A percentile compares a stretch with the other conserved stretches of the same genome.
These are phyloP conservation scores for Percopsis transmontana DNA, from an alignment of 2,113 vertebrate genomes.

Conservation along the genomic window DNA sequence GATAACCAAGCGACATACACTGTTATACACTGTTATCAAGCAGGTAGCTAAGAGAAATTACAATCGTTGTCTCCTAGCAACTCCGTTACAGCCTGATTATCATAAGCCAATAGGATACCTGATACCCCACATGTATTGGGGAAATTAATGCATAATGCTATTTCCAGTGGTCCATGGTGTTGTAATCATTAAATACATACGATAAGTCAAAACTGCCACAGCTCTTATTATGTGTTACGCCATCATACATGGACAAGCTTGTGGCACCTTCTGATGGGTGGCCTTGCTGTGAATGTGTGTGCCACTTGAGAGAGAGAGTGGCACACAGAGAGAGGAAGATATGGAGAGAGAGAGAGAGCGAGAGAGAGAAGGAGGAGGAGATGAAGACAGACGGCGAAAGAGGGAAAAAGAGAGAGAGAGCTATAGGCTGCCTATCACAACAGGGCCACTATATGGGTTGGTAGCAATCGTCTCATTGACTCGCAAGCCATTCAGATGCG, in stretches of 20 bases:
- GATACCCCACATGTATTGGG: slow-evolving; percentile 52
- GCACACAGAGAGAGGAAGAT: slow-evolving; percentile 14
- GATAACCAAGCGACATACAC: background rate
- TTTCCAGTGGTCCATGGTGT: slow-evolving; percentile 38
- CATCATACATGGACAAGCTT: background rate
- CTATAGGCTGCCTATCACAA: slow-evolving; percentile 13
- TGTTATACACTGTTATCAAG: slow-evolving; percentile 49
- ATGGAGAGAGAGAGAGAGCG: slow-evolving; percentile 20
- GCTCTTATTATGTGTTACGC: background rate
- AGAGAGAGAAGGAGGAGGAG: slow-evolving; percentile 16
- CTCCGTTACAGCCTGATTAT: slow-evolving; percentile 51
- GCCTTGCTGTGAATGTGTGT: slow-evolving; percentile 14
- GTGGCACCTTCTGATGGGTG: background rate
- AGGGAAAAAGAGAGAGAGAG: background rate
- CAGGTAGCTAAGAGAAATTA: slow-evolving; percentile 65
- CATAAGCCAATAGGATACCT: slow-evolving; percentile 63
- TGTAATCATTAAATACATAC: slow-evolving; percentile 9
- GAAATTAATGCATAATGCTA: slow-evolving; percentile 21
- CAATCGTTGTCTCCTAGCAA: slow-evolving; percentile 65
- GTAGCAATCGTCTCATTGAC: slow-evolving; percentile 26
- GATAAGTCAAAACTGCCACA: background rate
- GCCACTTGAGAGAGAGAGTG: too few species aligned
- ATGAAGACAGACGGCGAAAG: slow-evolving; percentile 26
- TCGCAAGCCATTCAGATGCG: slow-evolving; percentile 43
- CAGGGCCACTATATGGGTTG: slow-evolving; percentile 18